Evolutionary conservation across 2,888 invertebrate species (phyloP).

Genomic region (Tiliacea citrago): DNA sequence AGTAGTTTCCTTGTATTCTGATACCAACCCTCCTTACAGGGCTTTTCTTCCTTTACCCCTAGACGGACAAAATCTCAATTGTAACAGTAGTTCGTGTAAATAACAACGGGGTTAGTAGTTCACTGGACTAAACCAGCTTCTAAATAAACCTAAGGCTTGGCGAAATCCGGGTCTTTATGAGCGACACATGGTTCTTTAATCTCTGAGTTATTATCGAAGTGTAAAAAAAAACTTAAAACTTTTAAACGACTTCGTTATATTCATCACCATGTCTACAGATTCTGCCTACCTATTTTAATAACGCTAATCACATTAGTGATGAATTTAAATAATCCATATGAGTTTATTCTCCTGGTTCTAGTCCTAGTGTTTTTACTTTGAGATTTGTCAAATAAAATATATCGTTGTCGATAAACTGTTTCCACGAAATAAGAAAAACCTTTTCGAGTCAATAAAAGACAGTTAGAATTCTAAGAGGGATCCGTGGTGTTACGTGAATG

Average conservation of each 20-base stretch:
- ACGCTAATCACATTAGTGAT: too few relatives aligned
- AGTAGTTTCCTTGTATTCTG: too few relatives aligned
- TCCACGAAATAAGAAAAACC: neutral
- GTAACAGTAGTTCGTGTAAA: slow-evolving; percentile 54
- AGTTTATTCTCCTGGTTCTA: neutral
- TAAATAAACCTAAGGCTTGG: slow-evolving; percentile 44
- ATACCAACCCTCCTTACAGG: too few relatives aligned
- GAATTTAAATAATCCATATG: too few relatives aligned
- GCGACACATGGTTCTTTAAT: slow-evolving; percentile 5
- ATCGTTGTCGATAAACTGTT: neutral
- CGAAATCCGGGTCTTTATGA: slow-evolving; percentile 18
- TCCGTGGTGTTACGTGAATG: neutral
- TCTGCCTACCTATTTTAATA: too few relatives aligned
- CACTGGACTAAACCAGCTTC: slow-evolving; percentile 50
- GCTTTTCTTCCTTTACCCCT: too few relatives aligned
- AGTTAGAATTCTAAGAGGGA: neutral
- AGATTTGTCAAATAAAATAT: neutral
- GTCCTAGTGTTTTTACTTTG: neutral
- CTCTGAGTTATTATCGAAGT: neutral
- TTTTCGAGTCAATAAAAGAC: neutral
- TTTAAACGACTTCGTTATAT: neutral
- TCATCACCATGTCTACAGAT: too few relatives aligned
- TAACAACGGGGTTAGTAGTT: slow-evolving; percentile 57
- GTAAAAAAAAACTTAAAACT: too few relatives aligned
- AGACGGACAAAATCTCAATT: too few relatives aligned